Conservation (phyloP, 2,113 vertebrate species). For the Porphyrio hochstetteri region DNA sequence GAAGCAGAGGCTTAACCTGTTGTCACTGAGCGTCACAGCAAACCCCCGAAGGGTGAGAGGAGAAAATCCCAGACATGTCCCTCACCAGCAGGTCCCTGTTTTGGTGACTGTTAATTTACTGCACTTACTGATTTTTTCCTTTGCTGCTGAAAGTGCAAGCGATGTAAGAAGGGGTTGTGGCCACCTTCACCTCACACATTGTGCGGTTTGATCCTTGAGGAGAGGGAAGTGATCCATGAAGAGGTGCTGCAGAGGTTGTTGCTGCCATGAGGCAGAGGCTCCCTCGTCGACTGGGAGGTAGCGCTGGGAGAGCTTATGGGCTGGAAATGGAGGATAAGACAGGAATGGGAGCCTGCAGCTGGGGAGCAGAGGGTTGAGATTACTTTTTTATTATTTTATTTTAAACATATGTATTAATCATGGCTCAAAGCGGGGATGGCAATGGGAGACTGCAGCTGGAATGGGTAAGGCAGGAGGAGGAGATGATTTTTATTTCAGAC, state of each 20-base stretch:
- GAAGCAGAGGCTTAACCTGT: neutral
- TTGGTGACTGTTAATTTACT: neutral
- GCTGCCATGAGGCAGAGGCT: neutral
- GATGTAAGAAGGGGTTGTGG: neutral
- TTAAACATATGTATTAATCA: slow-evolving; percentile 54
- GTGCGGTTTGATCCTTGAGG: neutral
- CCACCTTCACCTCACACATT: neutral
- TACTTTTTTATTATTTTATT: slow-evolving; percentile 60
- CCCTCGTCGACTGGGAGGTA: neutral
- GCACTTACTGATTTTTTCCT: neutral
- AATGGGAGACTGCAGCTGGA: slow-evolving; percentile 52
- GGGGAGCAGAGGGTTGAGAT: slow-evolving; percentile 44
- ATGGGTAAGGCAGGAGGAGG: slow-evolving; percentile 49
- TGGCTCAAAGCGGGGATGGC: slow-evolving; percentile 6
- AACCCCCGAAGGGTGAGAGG: neutral
- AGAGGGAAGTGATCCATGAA: neutral
- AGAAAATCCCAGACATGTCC: neutral
- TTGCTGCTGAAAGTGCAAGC: neutral
- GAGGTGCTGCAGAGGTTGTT: neutral
- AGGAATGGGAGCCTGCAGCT: slow-evolving; percentile 53
- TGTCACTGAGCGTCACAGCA: neutral
- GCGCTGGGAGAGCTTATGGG: neutral
- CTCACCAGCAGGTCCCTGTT: neutral
- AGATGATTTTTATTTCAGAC: slow-evolving; percentile 66
- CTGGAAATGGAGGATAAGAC: slow-evolving; percentile 38